These are phyloP conservation scores for Apodemus agrarius DNA, from an alignment of 2,797 vertebrate genomes.

Conservation along the genomic window DNA sequence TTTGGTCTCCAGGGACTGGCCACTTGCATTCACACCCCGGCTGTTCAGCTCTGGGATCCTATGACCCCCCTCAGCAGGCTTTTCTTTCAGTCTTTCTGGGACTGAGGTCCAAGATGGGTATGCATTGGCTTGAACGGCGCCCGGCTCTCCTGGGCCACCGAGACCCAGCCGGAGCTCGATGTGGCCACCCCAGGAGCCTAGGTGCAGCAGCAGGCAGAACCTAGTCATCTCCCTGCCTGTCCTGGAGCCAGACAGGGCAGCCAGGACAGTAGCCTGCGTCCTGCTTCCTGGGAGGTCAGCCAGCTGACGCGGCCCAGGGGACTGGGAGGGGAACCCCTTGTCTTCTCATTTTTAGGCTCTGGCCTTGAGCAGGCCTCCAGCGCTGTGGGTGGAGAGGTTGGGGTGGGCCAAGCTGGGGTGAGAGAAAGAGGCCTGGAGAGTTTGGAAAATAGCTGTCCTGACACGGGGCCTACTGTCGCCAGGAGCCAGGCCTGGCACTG, in stretches of 20 bases:
- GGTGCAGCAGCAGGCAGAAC: not conserved
- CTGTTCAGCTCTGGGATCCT: not conserved
- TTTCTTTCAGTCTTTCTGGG: not conserved
- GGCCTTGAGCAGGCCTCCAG: not conserved
- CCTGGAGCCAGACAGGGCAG: not conserved
- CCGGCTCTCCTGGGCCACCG: not conserved
- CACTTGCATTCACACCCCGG: too few relatives aligned
- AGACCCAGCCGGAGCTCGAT: accelerated
- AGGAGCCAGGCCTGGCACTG: too few relatives aligned
- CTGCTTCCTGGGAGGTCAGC: conserved; percentile 26
- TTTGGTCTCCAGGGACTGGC: too few relatives aligned
- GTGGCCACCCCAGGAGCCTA: not conserved
- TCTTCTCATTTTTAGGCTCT: not conserved
- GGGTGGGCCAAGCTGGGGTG: not conserved
- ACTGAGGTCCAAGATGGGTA: not conserved
- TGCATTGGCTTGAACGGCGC: not conserved
- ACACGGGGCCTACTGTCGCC: not conserved
- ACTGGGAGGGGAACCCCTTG: not conserved
- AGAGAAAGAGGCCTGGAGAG: not conserved
- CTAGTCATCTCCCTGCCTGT: not conserved
- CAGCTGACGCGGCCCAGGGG: not conserved
- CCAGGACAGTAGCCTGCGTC: conserved; percentile 42
- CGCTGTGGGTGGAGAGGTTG: not conserved
- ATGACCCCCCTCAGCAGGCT: too few relatives aligned
- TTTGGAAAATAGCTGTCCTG: not conserved